Evolutionary conservation across 2,888 invertebrate genomes (phyloP).

Genomic region (Orchesella flavescens): DNA sequence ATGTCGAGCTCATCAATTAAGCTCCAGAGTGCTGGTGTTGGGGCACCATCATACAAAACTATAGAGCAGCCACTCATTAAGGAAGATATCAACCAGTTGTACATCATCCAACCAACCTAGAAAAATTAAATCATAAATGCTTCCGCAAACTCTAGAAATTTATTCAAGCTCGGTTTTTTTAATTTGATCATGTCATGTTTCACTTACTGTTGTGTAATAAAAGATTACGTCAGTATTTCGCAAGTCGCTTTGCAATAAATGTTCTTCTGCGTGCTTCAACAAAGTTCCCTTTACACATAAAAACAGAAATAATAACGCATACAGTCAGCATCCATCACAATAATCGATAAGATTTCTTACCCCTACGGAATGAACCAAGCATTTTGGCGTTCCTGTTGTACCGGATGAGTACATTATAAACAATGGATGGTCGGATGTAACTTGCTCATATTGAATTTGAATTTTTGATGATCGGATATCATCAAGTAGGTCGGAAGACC

Average conservation of each 20-base stretch:
- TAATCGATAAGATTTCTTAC: conserved; percentile 72
- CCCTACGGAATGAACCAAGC: conserved; percentile 78
- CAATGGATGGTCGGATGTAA: conserved; percentile 77
- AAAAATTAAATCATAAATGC: neutral
- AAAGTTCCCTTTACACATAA: conserved; percentile 76
- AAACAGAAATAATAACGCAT: conserved; percentile 7
- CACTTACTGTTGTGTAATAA: conserved; percentile 77
- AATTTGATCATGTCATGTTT: neutral
- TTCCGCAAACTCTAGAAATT: neutral
- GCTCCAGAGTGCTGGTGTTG: conserved; percentile 76
- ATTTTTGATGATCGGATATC: conserved; percentile 56
- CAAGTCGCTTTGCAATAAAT: conserved; percentile 76
- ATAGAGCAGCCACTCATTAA: conserved; percentile 75
- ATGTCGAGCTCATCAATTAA: conserved; percentile 75
- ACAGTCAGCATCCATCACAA: neutral
- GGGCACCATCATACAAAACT: conserved; percentile 78
- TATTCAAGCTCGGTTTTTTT: neutral
- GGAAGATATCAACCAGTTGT: conserved; percentile 77
- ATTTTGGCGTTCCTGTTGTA: conserved; percentile 79
- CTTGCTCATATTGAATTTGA: conserved; percentile 74
- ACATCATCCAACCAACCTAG: conserved; percentile 79
- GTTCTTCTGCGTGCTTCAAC: conserved; percentile 78
- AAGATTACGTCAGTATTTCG: conserved; percentile 76
- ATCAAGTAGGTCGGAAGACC: conserved; percentile 63
- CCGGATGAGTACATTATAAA: conserved; percentile 78